phyloP scores from a whole-genome alignment of 2,888 invertebrate species.

The Laothoe populi region DNA sequence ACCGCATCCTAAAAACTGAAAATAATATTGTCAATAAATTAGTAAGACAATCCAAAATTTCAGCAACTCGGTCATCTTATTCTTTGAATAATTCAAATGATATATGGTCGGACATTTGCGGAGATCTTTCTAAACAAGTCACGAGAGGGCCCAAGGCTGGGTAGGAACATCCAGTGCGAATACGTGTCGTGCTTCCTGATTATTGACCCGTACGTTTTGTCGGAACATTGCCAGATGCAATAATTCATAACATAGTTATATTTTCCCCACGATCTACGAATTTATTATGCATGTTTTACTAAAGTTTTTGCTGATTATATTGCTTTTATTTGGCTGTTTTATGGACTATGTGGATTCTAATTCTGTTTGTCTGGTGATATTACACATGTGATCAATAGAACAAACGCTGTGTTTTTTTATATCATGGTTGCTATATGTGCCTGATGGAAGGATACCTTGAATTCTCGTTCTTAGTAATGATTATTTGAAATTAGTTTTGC shows the following conservation, averaged over 20 bases:
- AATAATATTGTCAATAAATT: no score
- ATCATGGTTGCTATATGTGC: no score
- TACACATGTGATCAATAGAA: no score
- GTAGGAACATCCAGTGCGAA: background rate
- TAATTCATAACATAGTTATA: slow-evolving; percentile 5
- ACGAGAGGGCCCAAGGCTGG: background rate
- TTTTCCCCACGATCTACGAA: background rate
- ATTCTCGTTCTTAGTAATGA: no score
- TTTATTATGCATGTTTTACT: background rate
- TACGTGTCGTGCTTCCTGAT: slow-evolving; percentile 14
- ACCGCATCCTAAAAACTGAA: no score
- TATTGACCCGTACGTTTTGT: slow-evolving; percentile 7
- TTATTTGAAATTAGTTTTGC: no score
- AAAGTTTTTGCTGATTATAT: background rate
- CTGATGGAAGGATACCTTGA: no score
- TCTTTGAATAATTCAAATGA: background rate
- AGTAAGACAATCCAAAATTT: no score
- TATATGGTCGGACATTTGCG: background rate
- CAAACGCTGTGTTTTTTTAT: no score
- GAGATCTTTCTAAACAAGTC: slow-evolving; percentile 2
- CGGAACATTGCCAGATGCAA: background rate
- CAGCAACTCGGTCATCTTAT: background rate
- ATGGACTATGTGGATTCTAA: no score
- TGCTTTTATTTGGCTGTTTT: no score
- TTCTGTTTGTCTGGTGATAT: no score